Conservation (phyloP, 2,797 vertebrate species). For the Myripristis murdjan region DNA sequence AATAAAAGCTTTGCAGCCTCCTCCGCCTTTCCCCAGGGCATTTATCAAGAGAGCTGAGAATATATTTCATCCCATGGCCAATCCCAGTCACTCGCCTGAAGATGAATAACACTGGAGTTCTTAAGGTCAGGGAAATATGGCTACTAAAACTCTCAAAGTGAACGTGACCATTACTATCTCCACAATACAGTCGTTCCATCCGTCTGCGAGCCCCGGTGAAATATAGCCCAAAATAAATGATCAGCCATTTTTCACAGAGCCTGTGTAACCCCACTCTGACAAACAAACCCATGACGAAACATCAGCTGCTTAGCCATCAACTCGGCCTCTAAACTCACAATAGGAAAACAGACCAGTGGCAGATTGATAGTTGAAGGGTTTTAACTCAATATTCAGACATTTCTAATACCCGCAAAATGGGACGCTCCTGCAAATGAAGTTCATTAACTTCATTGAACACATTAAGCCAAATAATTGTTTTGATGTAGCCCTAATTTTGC, state of each 20-base stretch:
- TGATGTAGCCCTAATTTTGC: conserved; percentile 74
- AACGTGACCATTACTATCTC: conserved; percentile 84
- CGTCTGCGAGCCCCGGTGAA: conserved; percentile 67
- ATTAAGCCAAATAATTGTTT: conserved; percentile 80
- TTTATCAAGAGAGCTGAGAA: conserved; percentile 79
- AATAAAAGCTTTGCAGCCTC: conserved; percentile 77
- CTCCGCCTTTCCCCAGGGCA: conserved; percentile 62
- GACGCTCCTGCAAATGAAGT: conserved; percentile 69
- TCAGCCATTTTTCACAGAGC: conserved; percentile 62
- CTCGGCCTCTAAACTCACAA: conserved; percentile 51
- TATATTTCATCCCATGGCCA: conserved; percentile 85
- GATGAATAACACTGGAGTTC: conserved; percentile 83
- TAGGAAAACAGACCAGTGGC: conserved; percentile 39
- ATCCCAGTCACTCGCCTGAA: conserved; percentile 73
- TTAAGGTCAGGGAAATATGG: conserved; percentile 85
- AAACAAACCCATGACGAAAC: conserved; percentile 63
- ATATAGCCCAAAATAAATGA: conserved; percentile 73
- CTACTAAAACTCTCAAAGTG: conserved; percentile 85
- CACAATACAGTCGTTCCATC: conserved; percentile 83
- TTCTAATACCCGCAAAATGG: conserved; percentile 63
- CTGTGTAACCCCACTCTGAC: conserved; percentile 57
- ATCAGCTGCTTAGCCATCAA: conserved; percentile 30
- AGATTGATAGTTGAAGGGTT: conserved; percentile 57
- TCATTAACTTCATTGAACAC: conserved; percentile 78
- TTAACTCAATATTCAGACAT: conserved; percentile 60